These are phyloP conservation scores for Tonatia bakeri DNA, from an alignment of 2,113 vertebrate species.

Conservation along the genomic window DNA sequence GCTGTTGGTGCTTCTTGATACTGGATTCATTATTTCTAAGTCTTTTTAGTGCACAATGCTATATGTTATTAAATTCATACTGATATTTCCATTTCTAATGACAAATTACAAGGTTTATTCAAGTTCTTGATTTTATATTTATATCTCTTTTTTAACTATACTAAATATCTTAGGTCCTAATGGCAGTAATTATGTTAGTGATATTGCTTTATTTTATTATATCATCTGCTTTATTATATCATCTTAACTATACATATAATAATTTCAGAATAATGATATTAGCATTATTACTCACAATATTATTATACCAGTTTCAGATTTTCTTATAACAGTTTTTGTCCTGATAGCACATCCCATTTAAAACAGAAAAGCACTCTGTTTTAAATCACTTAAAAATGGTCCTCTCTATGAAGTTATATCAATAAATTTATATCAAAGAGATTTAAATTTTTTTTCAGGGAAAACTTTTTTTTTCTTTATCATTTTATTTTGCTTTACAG, in stretches of 20 bases:
- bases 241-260: not conserved
- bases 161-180: not conserved
- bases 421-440: not conserved
- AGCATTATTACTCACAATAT: not conserved
- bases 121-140: not conserved
- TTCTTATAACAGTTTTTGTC: not conserved
- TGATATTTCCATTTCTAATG: slow-evolving; percentile 19
- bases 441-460: not conserved
- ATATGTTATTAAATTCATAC: not conserved
- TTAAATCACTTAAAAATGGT: slow-evolving; percentile 37
- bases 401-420: not conserved
- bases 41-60: not conserved
- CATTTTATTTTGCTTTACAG: not conserved
- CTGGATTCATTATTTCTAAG: not conserved
- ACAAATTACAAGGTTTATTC: slow-evolving; percentile 17
- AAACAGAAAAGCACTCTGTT: not conserved
- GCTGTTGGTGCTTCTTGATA: not conserved
- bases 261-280: slow-evolving; percentile 36
- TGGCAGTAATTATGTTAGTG: not conserved
- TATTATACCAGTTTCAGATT: not conserved
- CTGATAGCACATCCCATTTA: not conserved
- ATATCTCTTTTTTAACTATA: not conserved
- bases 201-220: not conserved
- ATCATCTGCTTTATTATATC: not conserved
- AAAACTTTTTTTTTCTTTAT: not conserved